phyloP scores from a whole-genome alignment of 2,113 vertebrate genomes.

The Sinocyclocheilus anophthalmus region DNA sequence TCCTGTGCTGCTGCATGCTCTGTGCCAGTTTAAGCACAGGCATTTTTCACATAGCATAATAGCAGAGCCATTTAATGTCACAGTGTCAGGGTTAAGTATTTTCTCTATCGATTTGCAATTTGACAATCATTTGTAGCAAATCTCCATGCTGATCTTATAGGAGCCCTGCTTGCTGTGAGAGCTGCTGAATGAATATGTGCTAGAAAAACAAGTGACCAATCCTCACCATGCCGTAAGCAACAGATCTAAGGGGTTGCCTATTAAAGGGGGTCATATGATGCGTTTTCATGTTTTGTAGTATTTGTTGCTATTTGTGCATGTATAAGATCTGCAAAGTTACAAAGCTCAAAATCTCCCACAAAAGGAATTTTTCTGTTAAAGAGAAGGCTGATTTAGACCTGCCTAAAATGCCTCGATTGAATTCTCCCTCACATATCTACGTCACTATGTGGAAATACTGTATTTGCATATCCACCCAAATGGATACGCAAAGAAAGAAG shows the following conservation, averaged over 20 bases:
- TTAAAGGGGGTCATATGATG: too few relatives aligned
- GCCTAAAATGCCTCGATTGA: too few relatives aligned
- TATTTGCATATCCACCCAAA: too few relatives aligned
- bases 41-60: not conserved
- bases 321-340: too few relatives aligned
- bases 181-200: not conserved
- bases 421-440: too few relatives aligned
- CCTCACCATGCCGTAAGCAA: not conserved
- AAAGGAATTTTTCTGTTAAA: too few relatives aligned
- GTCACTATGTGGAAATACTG: too few relatives aligned
- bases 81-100: not conserved
- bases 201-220: not conserved
- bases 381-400: too few relatives aligned
- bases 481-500: too few relatives aligned
- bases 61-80: not conserved
- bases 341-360: too few relatives aligned
- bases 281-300: too few relatives aligned
- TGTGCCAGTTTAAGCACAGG: not conserved
- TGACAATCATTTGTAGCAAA: constrained; percentile 41
- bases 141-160: constrained; percentile 17
- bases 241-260: not conserved
- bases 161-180: constrained; percentile 3
- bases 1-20: not conserved
- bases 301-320: too few relatives aligned
- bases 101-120: constrained; percentile 22